A percentile compares a stretch with the other conserved stretches of the same genome.
Conservation (phyloP, 2,113 vertebrate species). For the Lophochroa leadbeateri region DNA sequence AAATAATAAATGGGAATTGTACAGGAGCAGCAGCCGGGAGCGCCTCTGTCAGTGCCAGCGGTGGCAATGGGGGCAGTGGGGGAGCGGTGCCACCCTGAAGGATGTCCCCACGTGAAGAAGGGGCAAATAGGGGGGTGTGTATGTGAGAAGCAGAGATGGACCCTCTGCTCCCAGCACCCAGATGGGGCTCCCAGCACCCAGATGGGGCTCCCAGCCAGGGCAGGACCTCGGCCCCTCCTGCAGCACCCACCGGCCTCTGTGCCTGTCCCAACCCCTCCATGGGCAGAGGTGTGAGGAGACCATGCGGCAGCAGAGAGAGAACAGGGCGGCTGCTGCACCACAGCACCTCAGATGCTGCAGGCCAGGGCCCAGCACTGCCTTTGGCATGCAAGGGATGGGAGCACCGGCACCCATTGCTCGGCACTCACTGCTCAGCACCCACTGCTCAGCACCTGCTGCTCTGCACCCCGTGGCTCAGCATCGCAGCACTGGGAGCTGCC, state of each 20-base stretch:
- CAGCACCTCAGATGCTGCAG: not conserved
- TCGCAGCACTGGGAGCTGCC: not conserved
- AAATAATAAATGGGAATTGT: conserved; percentile 56
- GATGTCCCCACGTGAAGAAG: not conserved
- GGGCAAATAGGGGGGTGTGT: not conserved
- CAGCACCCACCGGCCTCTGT: not conserved
- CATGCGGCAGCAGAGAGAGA: too few species aligned
- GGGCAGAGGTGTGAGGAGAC: not conserved
- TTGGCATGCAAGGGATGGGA: too few species aligned
- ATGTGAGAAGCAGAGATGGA: not conserved
- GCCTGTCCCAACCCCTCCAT: not conserved
- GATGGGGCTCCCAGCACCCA: not conserved
- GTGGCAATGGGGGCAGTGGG: not conserved
- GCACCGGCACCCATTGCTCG: too few species aligned
- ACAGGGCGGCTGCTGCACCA: not conserved
- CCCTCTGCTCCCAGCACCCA: not conserved
- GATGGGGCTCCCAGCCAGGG: not conserved
- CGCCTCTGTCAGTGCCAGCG: not conserved
- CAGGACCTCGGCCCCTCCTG: not conserved
- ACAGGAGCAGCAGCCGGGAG: not conserved
- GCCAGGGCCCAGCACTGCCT: too few species aligned
- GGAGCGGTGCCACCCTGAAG: not conserved
- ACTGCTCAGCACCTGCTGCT: not conserved
- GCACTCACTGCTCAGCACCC: too few species aligned
- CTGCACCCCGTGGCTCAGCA: not conserved